Evolutionary conservation across 2,113 vertebrate species (phyloP).

Genomic region (Rissa tridactyla): DNA sequence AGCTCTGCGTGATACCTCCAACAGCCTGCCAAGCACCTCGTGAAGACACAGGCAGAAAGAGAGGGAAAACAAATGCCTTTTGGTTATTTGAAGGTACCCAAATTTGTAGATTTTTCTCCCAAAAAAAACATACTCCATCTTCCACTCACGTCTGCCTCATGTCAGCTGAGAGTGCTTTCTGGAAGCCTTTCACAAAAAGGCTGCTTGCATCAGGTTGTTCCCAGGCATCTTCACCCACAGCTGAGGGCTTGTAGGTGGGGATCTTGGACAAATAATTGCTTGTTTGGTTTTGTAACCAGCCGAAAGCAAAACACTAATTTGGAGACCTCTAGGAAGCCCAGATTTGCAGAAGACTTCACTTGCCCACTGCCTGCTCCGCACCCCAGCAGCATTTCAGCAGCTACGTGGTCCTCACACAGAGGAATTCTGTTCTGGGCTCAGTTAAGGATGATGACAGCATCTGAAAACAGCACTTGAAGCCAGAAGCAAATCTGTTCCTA

Average conservation of each 20-base stretch:
- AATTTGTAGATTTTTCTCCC: background rate
- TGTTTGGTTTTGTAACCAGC: background rate
- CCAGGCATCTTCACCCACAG: background rate
- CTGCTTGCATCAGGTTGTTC: background rate
- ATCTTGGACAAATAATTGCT: background rate
- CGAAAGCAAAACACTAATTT: background rate
- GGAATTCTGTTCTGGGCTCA: background rate
- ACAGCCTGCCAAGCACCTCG: background rate
- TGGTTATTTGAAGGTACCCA: background rate
- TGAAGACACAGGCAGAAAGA: background rate
- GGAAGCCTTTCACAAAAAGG: background rate
- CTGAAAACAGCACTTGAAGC: background rate
- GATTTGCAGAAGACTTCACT: background rate
- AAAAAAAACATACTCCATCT: background rate
- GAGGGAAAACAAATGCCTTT: background rate
- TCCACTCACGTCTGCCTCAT: accelerated
- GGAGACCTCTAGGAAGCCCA: background rate
- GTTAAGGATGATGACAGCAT: background rate
- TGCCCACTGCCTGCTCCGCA: background rate
- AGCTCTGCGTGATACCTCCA: background rate
- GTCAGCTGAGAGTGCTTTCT: background rate
- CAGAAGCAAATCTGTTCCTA: constrained; percentile 49
- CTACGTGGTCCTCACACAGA: background rate
- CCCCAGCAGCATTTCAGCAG: background rate
- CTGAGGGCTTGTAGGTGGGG: background rate